These are phyloP conservation scores for Syrrhaptes paradoxus DNA, from an alignment of 2,113 vertebrate species.

Conservation along the genomic window DNA sequence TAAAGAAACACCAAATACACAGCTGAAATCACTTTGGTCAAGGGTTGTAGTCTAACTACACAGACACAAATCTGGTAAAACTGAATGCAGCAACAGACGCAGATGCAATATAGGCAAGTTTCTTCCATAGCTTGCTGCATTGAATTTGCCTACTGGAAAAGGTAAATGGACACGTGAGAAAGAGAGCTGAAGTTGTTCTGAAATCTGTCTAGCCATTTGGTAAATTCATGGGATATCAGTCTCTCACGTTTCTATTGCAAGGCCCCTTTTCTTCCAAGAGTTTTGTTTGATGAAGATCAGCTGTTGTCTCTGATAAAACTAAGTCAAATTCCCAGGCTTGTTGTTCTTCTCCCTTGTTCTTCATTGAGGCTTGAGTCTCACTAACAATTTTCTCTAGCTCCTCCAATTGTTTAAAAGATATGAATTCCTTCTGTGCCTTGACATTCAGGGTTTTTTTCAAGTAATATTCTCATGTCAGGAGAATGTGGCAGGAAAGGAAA, in stretches of 20 bases:
- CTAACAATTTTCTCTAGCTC: not conserved
- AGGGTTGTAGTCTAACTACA: not conserved
- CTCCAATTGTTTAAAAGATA: not conserved
- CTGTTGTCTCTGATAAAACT: not conserved
- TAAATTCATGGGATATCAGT: not conserved
- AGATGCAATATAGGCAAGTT: not conserved
- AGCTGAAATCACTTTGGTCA: not conserved
- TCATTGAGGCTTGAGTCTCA: not conserved
- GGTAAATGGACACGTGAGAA: not conserved
- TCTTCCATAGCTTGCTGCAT: not conserved
- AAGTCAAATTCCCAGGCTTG: not conserved
- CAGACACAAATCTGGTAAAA: not conserved
- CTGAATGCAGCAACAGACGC: not conserved
- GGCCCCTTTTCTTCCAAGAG: not conserved
- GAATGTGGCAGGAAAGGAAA: not conserved
- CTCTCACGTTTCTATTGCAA: not conserved
- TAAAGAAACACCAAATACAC: not conserved
- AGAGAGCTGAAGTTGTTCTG: not conserved
- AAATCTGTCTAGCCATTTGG: not conserved
- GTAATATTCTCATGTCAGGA: not conserved
- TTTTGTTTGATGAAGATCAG: not conserved
- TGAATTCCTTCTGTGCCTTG: not conserved
- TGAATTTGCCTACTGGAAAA: not conserved
- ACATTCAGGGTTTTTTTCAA: not conserved
- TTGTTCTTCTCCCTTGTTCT: not conserved